Percentiles rank a stretch among this genome's conserved stretches.
phyloP scores from a whole-genome alignment of 1,140 invertebrate species.

The Drosophila pruinosa region DNA sequence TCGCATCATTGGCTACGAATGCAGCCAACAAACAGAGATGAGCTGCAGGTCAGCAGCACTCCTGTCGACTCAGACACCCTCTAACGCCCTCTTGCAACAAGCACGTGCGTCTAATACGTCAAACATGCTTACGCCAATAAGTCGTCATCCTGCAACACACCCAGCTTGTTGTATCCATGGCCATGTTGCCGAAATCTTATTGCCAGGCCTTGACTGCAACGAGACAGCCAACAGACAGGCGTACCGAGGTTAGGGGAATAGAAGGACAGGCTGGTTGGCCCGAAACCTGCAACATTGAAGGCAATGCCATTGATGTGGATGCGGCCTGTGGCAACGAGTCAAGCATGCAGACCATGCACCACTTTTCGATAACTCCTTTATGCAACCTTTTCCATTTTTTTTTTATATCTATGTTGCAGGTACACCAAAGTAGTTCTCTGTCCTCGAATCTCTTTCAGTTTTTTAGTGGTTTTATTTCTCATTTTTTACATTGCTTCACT shows the following conservation, averaged over 20 bases:
- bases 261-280: neutral
- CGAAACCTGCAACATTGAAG: slow-evolving; percentile 36
- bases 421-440: neutral
- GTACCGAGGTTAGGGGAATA: neutral
- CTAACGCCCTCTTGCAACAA: slow-evolving; percentile 13
- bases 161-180: slow-evolving; percentile 10
- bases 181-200: slow-evolving; percentile 64
- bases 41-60: neutral
- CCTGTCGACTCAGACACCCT: neutral
- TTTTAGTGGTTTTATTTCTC: slow-evolving; percentile 6
- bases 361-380: slow-evolving; percentile 80
- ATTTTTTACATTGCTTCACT: slow-evolving; percentile 55
- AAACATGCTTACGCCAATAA: slow-evolving; percentile 79
- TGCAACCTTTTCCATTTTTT: slow-evolving; percentile 46
- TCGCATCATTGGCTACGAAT: slow-evolving; percentile 55
- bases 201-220: slow-evolving; percentile 52
- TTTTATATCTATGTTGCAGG: slow-evolving; percentile 59
- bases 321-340: slow-evolving; percentile 17
- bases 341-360: slow-evolving; percentile 38
- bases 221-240: slow-evolving; percentile 45
- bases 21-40: slow-evolving; percentile 1
- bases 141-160: slow-evolving; percentile 60
- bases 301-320: slow-evolving; percentile 57
- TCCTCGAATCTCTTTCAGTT: neutral
- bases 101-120: slow-evolving; percentile 69